Conservation (phyloP, 2,797 vertebrate species). For the Apogon talboti region DNA sequence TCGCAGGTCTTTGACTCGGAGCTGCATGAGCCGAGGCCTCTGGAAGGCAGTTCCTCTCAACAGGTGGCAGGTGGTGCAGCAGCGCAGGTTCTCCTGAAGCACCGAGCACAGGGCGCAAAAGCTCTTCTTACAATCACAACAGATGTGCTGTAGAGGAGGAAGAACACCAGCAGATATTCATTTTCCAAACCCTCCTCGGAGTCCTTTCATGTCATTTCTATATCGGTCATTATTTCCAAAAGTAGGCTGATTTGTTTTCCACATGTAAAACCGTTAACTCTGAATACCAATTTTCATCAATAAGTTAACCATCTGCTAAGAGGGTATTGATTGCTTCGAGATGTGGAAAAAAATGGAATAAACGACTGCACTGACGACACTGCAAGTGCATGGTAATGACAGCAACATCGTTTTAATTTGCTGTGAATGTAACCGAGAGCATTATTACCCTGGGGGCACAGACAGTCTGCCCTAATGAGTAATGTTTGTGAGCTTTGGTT, state of each 20-base stretch:
- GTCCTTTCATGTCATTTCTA: no score
- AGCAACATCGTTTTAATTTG: not conserved
- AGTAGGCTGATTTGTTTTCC: conserved; percentile 9
- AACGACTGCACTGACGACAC: conserved; percentile 1
- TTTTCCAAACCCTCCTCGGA: conserved; percentile 16
- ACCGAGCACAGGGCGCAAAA: conserved; percentile 95
- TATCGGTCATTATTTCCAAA: conserved; percentile 17
- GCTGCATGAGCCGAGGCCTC: conserved; percentile 91
- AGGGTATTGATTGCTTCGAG: conserved; percentile 7
- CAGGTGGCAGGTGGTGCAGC: conserved; percentile 93
- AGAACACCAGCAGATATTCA: conserved; percentile 4
- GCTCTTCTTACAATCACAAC: conserved; percentile 96
- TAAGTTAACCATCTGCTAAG: conserved; percentile 22
- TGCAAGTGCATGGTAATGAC: conserved; percentile 3
- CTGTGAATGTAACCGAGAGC: no score
- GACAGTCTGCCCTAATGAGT: no score
- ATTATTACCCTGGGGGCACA: no score
- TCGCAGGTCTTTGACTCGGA: conserved; percentile 95
- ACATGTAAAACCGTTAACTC: conserved; percentile 27
- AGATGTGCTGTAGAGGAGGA: conserved; percentile 87
- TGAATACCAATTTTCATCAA: conserved; percentile 20
- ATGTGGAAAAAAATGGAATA: conserved; percentile 23
- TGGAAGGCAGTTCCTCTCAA: conserved; percentile 94
- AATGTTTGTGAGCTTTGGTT: no score
- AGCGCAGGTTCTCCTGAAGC: conserved; percentile 90